Evolutionary conservation across 2,113 vertebrate genomes (phyloP), one percentile per base, ranked within the genome.

Genomic region (Microtus ochrogaster): DNA sequence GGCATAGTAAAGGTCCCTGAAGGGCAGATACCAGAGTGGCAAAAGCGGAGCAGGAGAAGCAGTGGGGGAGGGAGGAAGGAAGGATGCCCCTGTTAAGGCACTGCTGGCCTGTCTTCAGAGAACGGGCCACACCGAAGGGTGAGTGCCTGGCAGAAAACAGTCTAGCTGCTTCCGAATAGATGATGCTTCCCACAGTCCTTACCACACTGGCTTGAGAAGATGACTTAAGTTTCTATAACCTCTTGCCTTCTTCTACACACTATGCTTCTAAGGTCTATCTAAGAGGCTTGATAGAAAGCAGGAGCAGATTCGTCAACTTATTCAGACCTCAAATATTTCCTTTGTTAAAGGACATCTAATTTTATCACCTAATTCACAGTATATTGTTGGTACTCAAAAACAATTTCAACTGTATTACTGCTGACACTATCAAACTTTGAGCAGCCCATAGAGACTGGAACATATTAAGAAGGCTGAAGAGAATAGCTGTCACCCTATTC

Each of bases 291-390:
- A 65, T 68, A 36, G 89, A 74, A 89, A 83, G 17, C 16, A 30
- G 33, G 44, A 21, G 81, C 28, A 84, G 28, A 33, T 74, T 68
- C 49, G 2, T 91, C 28, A 90, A 52, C 33, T 84, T 93, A 24
- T 24, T 39, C 14, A 77, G 41, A 55, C 6, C 55, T 92, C 55
- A 49, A 78, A 47, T 70, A 85, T 52, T 26, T 94, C 49, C 26
- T 89, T 41, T 89, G 28, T 49, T 83, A 91, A 91, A 93, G 12
- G 52, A 85, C 58, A 44, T 61, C 61, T 83, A n/a, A 94, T 49
- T 58, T 94, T 89, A 89, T 21, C 66, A 95, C 30, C 28, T 39
- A 85, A 74, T 21, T 92, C 70, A 79, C 1, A 44, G 47, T 4
- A 33, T 79, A 22, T 0, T 28, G 21, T 33, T 70, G 55, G 6